These are phyloP conservation scores for Oscheius sp. DNA, from an alignment of 2,888 invertebrate genomes.

Conservation along the genomic window DNA sequence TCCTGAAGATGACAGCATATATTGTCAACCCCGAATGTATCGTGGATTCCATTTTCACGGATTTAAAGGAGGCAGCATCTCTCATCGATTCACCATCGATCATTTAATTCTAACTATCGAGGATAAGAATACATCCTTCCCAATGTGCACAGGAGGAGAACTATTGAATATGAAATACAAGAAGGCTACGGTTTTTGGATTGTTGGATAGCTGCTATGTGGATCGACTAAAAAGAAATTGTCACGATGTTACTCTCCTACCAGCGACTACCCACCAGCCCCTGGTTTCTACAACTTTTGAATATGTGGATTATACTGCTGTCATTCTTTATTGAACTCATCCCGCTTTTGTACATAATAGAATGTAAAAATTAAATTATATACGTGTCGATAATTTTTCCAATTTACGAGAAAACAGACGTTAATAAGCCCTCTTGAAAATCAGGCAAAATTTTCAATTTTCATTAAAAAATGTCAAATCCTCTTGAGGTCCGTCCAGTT, in stretches of 20 bases:
- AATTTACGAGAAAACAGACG: too few species aligned
- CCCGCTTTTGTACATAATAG: not conserved
- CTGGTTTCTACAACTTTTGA: conserved; percentile 7
- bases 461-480: too few species aligned
- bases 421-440: too few species aligned
- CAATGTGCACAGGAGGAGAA: not conserved
- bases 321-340: not conserved
- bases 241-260: not conserved
- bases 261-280: not conserved
- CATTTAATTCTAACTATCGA: conserved; percentile 6
- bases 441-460: too few species aligned
- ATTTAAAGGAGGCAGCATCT: conserved; percentile 10
- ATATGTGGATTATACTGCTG: conserved; percentile 9
- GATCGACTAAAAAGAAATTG: not conserved
- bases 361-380: not conserved
- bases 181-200: conserved; percentile 8
- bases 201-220: not conserved
- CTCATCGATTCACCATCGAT: conserved; percentile 1
- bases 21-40: conserved; percentile 10
- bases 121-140: not conserved
- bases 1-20: not conserved
- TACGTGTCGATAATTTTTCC: too few species aligned
- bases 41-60: not conserved
- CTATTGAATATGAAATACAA: conserved; percentile 3
- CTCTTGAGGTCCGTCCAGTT: too few species aligned